phyloP scores from a whole-genome alignment of 1,140 invertebrate genomes.

The Onthophagus taurus region DNA sequence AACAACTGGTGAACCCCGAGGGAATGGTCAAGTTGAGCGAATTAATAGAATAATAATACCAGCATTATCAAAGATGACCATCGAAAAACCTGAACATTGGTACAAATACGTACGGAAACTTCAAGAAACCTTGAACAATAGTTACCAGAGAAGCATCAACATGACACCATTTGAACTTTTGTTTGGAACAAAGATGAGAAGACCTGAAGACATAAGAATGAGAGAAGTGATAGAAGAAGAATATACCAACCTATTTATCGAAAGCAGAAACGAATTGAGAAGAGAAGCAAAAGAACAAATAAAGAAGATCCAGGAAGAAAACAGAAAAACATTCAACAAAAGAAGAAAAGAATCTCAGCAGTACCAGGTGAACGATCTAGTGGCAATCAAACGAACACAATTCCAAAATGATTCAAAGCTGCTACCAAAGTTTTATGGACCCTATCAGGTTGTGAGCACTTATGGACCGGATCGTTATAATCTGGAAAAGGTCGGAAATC shows the following conservation, averaged over 20 bases:
- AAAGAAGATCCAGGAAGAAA: slow-evolving; percentile 28
- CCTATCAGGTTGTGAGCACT: slow-evolving; percentile 32
- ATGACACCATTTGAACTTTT: neutral
- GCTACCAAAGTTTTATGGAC: slow-evolving; percentile 33
- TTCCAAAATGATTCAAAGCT: slow-evolving; percentile 32
- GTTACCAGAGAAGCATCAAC: slow-evolving; percentile 3
- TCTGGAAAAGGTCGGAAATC: too few relatives aligned
- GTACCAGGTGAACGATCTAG: slow-evolving; percentile 31
- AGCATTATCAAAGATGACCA: neutral
- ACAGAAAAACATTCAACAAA: slow-evolving; percentile 24
- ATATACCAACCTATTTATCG: slow-evolving; percentile 11
- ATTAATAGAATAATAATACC: neutral
- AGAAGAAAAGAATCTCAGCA: slow-evolving; percentile 13
- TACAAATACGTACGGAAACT: neutral
- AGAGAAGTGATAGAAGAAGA: slow-evolving; percentile 18
- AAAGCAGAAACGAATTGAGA: slow-evolving; percentile 21
- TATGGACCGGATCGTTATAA: slow-evolving; percentile 26
- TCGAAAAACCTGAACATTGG: slow-evolving; percentile 3
- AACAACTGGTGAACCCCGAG: neutral
- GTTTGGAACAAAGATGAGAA: slow-evolving; percentile 4
- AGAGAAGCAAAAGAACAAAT: slow-evolving; percentile 26
- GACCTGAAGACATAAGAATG: slow-evolving; percentile 21
- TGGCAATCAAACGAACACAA: slow-evolving; percentile 36
- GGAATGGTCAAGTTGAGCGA: slow-evolving; percentile 10
- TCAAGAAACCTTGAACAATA: slow-evolving; percentile 1